A percentile compares a stretch with the other conserved stretches of the same genome.
Evolutionary conservation across 2,888 invertebrate species (phyloP).

Genomic region (Encarsia formosa): DNA sequence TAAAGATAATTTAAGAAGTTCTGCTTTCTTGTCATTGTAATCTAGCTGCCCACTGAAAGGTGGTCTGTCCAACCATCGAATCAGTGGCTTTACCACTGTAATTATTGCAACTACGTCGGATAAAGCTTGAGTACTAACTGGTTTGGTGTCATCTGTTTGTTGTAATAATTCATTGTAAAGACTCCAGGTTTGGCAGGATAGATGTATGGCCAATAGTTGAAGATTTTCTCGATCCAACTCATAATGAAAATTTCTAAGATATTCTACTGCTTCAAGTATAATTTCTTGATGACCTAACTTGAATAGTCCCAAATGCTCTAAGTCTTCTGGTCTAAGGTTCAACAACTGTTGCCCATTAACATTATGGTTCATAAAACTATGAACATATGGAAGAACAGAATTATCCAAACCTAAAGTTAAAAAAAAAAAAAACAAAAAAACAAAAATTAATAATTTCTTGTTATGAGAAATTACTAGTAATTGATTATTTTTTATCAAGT

Average conservation of each 20-base stretch:
- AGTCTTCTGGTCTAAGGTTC: conserved; percentile 80
- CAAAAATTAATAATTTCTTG: too few species aligned
- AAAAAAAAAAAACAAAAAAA: too few species aligned
- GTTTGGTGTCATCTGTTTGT: conserved; percentile 54
- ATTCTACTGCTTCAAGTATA: conserved; percentile 87
- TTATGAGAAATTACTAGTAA: too few species aligned
- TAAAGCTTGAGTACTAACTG: conserved; percentile 74
- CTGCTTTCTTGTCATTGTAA: conserved; percentile 67
- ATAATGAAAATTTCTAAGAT: conserved; percentile 85
- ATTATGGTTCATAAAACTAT: conserved; percentile 74
- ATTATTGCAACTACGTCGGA: conserved; percentile 84
- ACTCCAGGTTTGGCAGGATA: conserved; percentile 79
- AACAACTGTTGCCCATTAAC: conserved; percentile 80
- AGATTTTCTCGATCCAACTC: conserved; percentile 88
- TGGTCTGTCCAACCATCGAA: conserved; percentile 83
- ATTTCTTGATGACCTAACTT: conserved; percentile 92
- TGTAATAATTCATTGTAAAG: conserved; percentile 67
- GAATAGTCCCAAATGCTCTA: conserved; percentile 79
- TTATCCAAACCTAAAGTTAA: conserved; percentile 80
- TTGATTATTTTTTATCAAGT: too few species aligned
- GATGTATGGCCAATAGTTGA: conserved; percentile 79
- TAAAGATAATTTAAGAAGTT: conserved; percentile 72
- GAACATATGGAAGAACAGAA: conserved; percentile 74
- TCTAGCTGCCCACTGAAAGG: conserved; percentile 64
- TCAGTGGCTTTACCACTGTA: conserved; percentile 78